Conservation (phyloP, 2,797 vertebrate species). For the Sebastiscus albofasciatus region DNA sequence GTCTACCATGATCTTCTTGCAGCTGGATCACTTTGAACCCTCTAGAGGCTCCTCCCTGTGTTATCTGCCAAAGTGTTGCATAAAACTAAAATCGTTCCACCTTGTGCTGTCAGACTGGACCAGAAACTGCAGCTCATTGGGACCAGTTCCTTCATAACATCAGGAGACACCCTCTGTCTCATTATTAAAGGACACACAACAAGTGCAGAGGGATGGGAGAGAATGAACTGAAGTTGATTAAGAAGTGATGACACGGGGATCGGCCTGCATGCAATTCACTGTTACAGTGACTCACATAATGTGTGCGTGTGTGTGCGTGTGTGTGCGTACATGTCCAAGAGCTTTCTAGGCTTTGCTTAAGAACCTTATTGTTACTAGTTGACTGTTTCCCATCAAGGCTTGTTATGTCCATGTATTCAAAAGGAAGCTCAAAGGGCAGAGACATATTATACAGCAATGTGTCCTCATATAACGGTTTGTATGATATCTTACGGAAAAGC, state of each 20-base stretch:
- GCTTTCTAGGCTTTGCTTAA: neutral
- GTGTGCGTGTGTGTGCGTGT: neutral
- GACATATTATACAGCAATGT: neutral
- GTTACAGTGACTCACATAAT: slow-evolving; percentile 10
- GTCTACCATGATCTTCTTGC: slow-evolving; percentile 8
- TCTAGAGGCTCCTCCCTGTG: slow-evolving; percentile 1
- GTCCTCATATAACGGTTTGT: too few species aligned
- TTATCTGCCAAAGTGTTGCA: slow-evolving; percentile 23
- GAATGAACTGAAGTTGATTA: slow-evolving; percentile 48
- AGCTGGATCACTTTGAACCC: slow-evolving; percentile 28
- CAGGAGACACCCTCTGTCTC: slow-evolving; percentile 29
- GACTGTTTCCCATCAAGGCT: neutral
- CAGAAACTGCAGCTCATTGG: slow-evolving; percentile 14
- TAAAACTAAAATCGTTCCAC: neutral
- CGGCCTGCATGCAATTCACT: slow-evolving; percentile 14
- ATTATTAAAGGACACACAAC: slow-evolving; percentile 33
- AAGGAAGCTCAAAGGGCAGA: neutral
- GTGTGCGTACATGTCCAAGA: neutral
- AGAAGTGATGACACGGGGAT: slow-evolving; percentile 52
- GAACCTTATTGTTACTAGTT: neutral
- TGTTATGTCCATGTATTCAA: neutral
- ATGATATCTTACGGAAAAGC: too few species aligned
- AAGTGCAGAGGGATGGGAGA: slow-evolving; percentile 35
- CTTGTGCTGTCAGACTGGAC: neutral
- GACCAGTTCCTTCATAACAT: slow-evolving; percentile 2